Base-by-base conservation (phyloP, 37 sponge, comb jelly and placozoan genomes). In the Eunapius fragilis region DNA sequence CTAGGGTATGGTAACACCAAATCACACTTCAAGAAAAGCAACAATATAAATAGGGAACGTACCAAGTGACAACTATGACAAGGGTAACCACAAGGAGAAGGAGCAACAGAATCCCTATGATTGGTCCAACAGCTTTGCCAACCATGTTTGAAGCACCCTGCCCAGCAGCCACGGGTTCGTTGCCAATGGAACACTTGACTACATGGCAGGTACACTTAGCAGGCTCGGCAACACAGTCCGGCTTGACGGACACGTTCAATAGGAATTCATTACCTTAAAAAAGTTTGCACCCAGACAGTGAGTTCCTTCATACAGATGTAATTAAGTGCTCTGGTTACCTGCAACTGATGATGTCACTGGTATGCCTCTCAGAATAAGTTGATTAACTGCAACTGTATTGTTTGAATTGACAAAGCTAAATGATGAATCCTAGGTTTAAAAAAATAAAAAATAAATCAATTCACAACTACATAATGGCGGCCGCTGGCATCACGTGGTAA, bases 161-260 rank as follows among this genome's bases (percentile, higher is more conserved):
- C n/a, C n/a, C n/a, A 3, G 22, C 45, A 71, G 83, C 69, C 47
- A 27, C 50, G 25, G 35, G 26, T 2, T 9, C 5, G 25, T 30
- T n/a, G 49, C 25, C 26, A 67, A 67, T 31, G 81, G 26, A 26
- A 50, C 30, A 24, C 19, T 67, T 34, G 2, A 30, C 26, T 2
- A 34, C 35, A 14, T 75, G 82, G 26, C 91, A 91, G 30, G 87
- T 79, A 32, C 91, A 91, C 27, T 37, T 47, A 27, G 45, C 36
- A 24, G 91, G 83, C 4, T 91, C 68, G 0, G 5, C 34, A 19
- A 33, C 74, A 91, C 91, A 91, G n/a, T 7, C 68, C 12, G 72
- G 68, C 23, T 79, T 48, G 35, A 91, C 68, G 12, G 48, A 36
- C 71, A 87, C 10, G 37, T 67, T 75, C 71, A 87, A 70, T 31